Percentiles rank a stretch among this genome's conserved stretches.
Conservation (phyloP, 2,113 vertebrate species). For the Capra hircus region DNA sequence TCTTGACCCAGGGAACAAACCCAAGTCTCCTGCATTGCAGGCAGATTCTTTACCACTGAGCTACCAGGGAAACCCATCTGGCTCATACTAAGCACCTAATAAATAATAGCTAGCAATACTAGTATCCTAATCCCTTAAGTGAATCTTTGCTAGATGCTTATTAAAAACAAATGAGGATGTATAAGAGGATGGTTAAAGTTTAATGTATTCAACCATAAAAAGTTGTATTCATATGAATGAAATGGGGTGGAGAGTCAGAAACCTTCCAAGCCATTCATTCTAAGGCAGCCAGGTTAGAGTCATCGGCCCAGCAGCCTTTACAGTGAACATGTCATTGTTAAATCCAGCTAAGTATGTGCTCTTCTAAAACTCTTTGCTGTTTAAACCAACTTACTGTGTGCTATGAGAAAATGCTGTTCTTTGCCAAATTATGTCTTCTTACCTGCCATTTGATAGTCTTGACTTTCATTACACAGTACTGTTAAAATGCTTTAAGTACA, state of each 20-base stretch:
- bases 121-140: conserved; percentile 10
- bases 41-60: neutral
- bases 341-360: neutral
- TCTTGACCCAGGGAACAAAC: neutral
- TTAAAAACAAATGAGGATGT: neutral
- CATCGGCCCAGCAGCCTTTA: neutral
- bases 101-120: neutral
- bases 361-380: neutral
- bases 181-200: neutral
- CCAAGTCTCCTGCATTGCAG: neutral
- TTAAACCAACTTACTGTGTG: neutral
- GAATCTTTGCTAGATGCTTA: neutral
- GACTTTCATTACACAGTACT: neutral
- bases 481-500: neutral
- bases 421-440: neutral
- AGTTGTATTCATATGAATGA: neutral
- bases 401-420: neutral
- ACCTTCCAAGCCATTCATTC: neutral
- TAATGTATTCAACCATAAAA: neutral
- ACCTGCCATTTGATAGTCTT: neutral
- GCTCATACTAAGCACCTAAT: neutral
- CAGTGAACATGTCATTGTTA: neutral
- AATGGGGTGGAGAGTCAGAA: neutral
- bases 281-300: neutral
- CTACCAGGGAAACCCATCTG: neutral